Percentiles rank a stretch among this genome's conserved stretches.
Evolutionary conservation across 2,797 vertebrate genomes (phyloP).

Genomic region (Setipinna tenuifilis): DNA sequence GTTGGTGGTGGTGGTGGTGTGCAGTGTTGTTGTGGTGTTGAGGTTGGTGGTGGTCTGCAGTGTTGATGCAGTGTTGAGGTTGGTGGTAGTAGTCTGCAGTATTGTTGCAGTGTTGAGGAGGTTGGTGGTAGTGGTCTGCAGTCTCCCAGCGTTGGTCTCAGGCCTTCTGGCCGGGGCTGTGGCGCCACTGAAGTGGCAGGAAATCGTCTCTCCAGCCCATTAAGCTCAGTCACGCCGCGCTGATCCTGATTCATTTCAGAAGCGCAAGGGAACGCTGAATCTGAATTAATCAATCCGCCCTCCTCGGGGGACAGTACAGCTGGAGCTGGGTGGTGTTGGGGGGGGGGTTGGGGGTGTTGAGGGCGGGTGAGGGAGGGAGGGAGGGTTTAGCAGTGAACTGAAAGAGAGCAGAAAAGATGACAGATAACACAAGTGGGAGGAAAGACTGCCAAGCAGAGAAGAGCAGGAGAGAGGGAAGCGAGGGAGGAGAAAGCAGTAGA

Average conservation of each 20-base stretch:
- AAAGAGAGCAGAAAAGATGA: neutral
- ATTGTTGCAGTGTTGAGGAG: neutral
- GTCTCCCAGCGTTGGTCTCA: neutral
- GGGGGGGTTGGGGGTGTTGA: neutral
- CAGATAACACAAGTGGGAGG: neutral
- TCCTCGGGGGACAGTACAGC: slow-evolving; percentile 29
- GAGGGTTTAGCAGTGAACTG: neutral
- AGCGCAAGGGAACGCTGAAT: slow-evolving; percentile 31
- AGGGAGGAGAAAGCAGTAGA: neutral
- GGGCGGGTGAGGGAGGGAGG: neutral
- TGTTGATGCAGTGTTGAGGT: slow-evolving; percentile 21
- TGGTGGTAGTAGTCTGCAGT: no score
- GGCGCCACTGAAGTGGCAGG: slow-evolving; percentile 27
- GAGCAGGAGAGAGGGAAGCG: neutral
- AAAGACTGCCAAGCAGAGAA: neutral
- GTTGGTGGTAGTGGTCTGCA: no score
- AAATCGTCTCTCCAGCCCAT: slow-evolving; percentile 38
- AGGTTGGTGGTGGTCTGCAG: slow-evolving; percentile 6
- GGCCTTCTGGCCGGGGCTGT: slow-evolving; percentile 6
- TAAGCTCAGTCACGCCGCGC: slow-evolving; percentile 40
- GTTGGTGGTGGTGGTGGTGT: no score
- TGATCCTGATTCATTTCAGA: slow-evolving; percentile 27
- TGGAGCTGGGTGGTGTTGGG: neutral
- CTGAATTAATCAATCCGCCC: slow-evolving; percentile 46
- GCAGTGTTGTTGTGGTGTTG: slow-evolving; percentile 31